Evolutionary conservation across 2,888 invertebrate genomes (phyloP).

Genomic region (Drosophila picticornis): DNA sequence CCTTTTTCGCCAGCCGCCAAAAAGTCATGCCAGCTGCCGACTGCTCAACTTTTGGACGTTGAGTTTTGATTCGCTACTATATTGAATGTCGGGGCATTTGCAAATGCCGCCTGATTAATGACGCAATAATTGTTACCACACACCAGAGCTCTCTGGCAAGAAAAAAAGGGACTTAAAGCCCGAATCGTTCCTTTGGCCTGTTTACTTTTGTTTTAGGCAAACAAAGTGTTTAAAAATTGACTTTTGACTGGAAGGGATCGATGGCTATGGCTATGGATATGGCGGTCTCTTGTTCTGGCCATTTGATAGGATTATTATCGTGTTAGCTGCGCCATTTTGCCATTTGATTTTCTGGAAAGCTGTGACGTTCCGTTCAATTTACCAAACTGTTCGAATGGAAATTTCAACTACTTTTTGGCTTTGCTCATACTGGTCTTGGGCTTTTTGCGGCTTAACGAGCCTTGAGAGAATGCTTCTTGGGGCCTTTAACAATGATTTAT

Average conservation of each 20-base stretch:
- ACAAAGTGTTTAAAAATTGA: slow-evolving; percentile 75
- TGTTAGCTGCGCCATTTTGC: slow-evolving; percentile 65
- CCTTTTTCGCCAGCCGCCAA: slow-evolving; percentile 63
- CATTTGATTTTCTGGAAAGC: slow-evolving; percentile 61
- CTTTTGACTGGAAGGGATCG: slow-evolving; percentile 45
- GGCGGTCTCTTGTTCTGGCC: slow-evolving; percentile 50
- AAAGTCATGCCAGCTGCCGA: slow-evolving; percentile 72
- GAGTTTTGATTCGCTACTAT: slow-evolving; percentile 23
- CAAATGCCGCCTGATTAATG: slow-evolving; percentile 82
- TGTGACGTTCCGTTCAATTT: slow-evolving; percentile 74
- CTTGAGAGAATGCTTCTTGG: slow-evolving; percentile 10
- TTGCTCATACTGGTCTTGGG: slow-evolving; percentile 13
- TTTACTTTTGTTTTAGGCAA: slow-evolving; percentile 59
- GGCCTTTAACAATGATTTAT: slow-evolving; percentile 69
- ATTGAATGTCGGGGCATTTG: slow-evolving; percentile 72
- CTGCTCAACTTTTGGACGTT: slow-evolving; percentile 16
- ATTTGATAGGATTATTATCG: slow-evolving; percentile 78
- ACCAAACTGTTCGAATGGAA: slow-evolving; percentile 68
- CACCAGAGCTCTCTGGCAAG: slow-evolving; percentile 12
- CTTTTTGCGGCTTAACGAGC: slow-evolving; percentile 30
- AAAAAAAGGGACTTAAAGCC: slow-evolving; percentile 10
- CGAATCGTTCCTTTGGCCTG: slow-evolving; percentile 8
- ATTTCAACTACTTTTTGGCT: slow-evolving; percentile 54
- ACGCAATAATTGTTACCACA: slow-evolving; percentile 81
- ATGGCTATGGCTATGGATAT: background rate